Evolutionary conservation across 2,113 vertebrate genomes (phyloP), one percentile per base, ranked within the genome.

Genomic region (Aldabrachelys gigantea): DNA sequence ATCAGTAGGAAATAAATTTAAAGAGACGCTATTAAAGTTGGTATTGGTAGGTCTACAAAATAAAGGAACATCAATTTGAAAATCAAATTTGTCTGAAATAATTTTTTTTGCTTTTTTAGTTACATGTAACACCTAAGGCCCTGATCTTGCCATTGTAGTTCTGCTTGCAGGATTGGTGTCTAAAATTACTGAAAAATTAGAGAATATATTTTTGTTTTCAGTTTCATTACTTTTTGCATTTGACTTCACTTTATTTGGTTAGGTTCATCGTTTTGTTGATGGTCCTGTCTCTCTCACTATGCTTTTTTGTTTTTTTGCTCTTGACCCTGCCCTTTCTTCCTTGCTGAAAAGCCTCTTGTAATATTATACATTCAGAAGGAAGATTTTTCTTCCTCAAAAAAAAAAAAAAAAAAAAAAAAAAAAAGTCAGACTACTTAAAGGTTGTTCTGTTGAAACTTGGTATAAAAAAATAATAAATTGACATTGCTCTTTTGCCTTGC

Each of bases 11-110:
- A 92, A 9, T 29, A 72, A 6, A 88, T 83, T 54, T 80, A 19
- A 25, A 81, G 21, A 24, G 31, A 89, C 83, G 10, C 41, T 91
- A 44, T 50, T 88, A 76, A 76, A 81, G 52, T 2, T 29, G 41
- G 10, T 72, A 59, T 5, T 3, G 24, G 56, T 82, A 54, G 38
- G 16, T 14, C 82, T 14, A 29, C 21, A 22, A 44, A 49, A 22
- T 87, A 69, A 59, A 85, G 29, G 59, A 84, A 25, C 22, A 9
- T 62, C 54, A 93, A 13, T 84, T 94, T 86, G 31, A 90, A 95
- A 76, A 85, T 65, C 2, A 1, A 69, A 25, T 5, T 54, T 93
- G 84, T 83, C 17, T 81, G 35, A 78, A 79, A 29, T n/a, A 10
- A 50, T 12, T 57, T 0, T 72, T 31, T 84, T 19, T 8, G 41